Percentiles rank a stretch among this genome's conserved stretches.
phyloP scores from a whole-genome alignment of 2,888 invertebrate genomes.

The Callyntrura guangdongensis region DNA sequence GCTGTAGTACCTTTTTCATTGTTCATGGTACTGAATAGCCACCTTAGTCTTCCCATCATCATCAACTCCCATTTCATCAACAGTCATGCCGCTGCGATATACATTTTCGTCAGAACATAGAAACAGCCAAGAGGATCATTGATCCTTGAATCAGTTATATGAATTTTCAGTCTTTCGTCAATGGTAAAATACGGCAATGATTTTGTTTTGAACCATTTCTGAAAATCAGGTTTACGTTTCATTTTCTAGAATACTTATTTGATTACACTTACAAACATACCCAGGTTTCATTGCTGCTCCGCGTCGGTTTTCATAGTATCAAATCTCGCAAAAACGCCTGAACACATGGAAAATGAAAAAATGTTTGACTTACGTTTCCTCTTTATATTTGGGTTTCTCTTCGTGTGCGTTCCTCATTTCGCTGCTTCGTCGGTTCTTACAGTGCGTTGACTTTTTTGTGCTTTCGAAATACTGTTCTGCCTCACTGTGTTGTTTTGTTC shows the following conservation, averaged over 20 bases:
- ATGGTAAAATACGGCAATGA: conserved; percentile 79
- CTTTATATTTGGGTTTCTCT: not conserved
- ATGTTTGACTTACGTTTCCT: not conserved
- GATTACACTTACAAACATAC: conserved; percentile 60
- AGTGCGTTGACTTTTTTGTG: not conserved
- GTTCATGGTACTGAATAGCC: not conserved
- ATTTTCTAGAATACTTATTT: conserved; percentile 65
- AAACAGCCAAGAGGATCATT: not conserved
- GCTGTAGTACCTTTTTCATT: not conserved
- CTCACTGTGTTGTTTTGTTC: not conserved
- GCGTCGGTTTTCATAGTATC: not conserved
- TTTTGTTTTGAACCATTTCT: conserved; percentile 65
- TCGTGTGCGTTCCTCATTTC: not conserved
- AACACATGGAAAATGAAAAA: not conserved
- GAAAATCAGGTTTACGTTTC: conserved; percentile 68
- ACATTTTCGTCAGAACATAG: not conserved
- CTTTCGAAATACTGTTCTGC: not conserved
- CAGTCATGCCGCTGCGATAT: no score
- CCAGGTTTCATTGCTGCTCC: not conserved
- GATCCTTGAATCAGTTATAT: conserved; percentile 78
- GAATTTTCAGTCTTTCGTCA: conserved; percentile 70
- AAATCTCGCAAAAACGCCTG: not conserved
- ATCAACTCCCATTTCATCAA: not conserved
- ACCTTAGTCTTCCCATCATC: not conserved
- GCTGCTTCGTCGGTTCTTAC: not conserved